These are phyloP conservation scores for Exaiptasia diaphana DNA, from an alignment of 64 coral and sea anemone genomes.

Conservation along the genomic window DNA sequence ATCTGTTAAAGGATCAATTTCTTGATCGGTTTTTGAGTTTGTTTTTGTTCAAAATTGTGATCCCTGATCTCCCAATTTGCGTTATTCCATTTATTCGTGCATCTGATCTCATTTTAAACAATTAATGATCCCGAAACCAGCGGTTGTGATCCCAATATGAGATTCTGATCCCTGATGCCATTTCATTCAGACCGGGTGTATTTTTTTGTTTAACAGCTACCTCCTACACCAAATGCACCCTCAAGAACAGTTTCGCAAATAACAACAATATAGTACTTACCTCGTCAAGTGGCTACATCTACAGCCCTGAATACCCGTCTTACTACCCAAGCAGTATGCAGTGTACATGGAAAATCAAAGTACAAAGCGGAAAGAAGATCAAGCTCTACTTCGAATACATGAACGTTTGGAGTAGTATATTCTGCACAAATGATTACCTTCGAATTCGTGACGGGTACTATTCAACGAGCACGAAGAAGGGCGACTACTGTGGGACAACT, in stretches of 20 bases:
- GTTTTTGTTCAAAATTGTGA: too few species aligned
- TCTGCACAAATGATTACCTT: constrained; percentile 1
- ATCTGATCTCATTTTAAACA: too few species aligned
- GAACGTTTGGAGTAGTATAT: constrained; percentile 3
- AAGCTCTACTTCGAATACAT: constrained; percentile 42
- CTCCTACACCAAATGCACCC: too few species aligned
- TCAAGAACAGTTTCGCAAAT: not conserved
- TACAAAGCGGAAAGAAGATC: constrained; percentile 23
- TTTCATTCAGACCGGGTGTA: too few species aligned
- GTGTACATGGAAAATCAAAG: constrained; percentile 53
- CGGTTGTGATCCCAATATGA: too few species aligned
- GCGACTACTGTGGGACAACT: constrained; percentile 2
- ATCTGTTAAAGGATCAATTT: too few species aligned
- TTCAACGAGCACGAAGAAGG: not conserved
- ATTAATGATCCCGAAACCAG: too few species aligned
- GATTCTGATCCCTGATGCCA: too few species aligned
- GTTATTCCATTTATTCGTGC: too few species aligned
- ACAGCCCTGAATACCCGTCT: constrained; percentile 27
- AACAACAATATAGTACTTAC: constrained; percentile 39
- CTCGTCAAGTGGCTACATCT: constrained; percentile 17
- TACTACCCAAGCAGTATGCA: constrained; percentile 55
- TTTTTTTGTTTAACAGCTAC: too few species aligned
- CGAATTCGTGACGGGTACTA: constrained; percentile 42
- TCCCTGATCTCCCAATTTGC: too few species aligned
- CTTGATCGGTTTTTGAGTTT: too few species aligned